A percentile compares a stretch with the other conserved stretches of the same genome.
Evolutionary conservation across 2,113 vertebrate genomes (phyloP).

Genomic region (Oxyura jamaicensis): DNA sequence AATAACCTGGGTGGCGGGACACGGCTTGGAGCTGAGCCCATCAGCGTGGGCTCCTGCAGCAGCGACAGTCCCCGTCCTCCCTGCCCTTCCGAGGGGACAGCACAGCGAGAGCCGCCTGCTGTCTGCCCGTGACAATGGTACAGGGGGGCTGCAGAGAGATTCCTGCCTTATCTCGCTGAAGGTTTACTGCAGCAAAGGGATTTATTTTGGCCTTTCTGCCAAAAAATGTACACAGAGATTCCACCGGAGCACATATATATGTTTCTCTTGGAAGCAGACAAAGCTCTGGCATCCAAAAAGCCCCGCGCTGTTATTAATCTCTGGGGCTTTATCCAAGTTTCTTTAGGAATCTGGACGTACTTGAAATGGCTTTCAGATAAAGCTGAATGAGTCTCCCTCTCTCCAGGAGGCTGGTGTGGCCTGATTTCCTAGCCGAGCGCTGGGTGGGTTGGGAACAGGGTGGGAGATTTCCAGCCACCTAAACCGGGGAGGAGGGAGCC

Average conservation of each 20-base stretch:
- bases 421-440: slow-evolving; percentile 55
- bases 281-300: slow-evolving; percentile 35
- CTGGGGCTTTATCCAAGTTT: slow-evolving; percentile 62
- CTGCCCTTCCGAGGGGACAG: neutral
- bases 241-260: slow-evolving; percentile 26
- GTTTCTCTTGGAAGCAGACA: slow-evolving; percentile 70
- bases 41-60: neutral
- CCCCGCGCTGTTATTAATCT: slow-evolving; percentile 61
- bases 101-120: neutral
- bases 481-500: neutral
- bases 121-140: neutral
- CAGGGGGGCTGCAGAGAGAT: slow-evolving; percentile 14
- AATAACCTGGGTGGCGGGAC: neutral
- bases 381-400: slow-evolving; percentile 58
- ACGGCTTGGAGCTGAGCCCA: neutral
- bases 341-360: slow-evolving; percentile 66
- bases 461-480: slow-evolving; percentile 39
- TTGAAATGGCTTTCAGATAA: slow-evolving; percentile 70
- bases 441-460: slow-evolving; percentile 24
- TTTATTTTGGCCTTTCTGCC: slow-evolving; percentile 48
- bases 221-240: slow-evolving; percentile 38
- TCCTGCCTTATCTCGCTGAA: slow-evolving; percentile 29
- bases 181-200: slow-evolving; percentile 42
- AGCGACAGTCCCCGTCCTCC: neutral
- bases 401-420: slow-evolving; percentile 53